Evolutionary conservation across 1,140 invertebrate genomes (phyloP).

Genomic region (Drosophila repleta): DNA sequence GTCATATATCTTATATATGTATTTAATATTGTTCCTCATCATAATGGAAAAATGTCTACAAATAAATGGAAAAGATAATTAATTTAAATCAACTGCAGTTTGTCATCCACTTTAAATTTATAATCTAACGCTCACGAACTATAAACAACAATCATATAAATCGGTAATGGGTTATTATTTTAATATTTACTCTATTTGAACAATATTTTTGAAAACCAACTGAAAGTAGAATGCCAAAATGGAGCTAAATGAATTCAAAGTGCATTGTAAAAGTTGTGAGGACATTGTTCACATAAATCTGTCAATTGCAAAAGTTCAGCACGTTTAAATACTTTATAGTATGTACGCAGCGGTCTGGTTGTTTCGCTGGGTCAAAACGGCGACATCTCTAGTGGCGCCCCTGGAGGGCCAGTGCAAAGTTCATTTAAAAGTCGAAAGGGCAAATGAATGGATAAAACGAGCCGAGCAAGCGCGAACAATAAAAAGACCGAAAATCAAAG

Average conservation of each 20-base stretch:
- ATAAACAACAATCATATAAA: slow-evolving; percentile 23
- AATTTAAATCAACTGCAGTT: slow-evolving; percentile 37
- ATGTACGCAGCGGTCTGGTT: background rate
- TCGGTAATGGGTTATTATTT: slow-evolving; percentile 41
- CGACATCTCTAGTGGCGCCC: slow-evolving; percentile 31
- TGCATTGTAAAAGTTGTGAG: slow-evolving; percentile 17
- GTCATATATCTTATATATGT: slow-evolving; percentile 39
- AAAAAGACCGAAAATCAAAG: background rate
- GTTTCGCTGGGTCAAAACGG: background rate
- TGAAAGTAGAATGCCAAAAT: slow-evolving; percentile 24
- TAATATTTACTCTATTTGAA: slow-evolving; percentile 41
- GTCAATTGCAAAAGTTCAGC: slow-evolving; percentile 74
- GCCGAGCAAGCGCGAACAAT: slow-evolving; percentile 36
- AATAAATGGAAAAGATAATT: slow-evolving; percentile 28
- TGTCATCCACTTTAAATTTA: slow-evolving; percentile 13
- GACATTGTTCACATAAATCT: slow-evolving; percentile 59
- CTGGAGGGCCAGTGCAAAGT: slow-evolving; percentile 51
- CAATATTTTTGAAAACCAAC: slow-evolving; percentile 45
- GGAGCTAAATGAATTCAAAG: slow-evolving; percentile 6
- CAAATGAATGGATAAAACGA: slow-evolving; percentile 76
- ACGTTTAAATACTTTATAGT: slow-evolving; percentile 54
- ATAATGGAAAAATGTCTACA: slow-evolving; percentile 23
- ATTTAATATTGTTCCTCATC: slow-evolving; percentile 43
- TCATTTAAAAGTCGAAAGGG: slow-evolving; percentile 80
- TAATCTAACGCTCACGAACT: background rate